Evolutionary conservation across 2,888 invertebrate species (phyloP), one percentile per base, ranked within the genome.

Genomic region (Platycheirus albimanus): DNA sequence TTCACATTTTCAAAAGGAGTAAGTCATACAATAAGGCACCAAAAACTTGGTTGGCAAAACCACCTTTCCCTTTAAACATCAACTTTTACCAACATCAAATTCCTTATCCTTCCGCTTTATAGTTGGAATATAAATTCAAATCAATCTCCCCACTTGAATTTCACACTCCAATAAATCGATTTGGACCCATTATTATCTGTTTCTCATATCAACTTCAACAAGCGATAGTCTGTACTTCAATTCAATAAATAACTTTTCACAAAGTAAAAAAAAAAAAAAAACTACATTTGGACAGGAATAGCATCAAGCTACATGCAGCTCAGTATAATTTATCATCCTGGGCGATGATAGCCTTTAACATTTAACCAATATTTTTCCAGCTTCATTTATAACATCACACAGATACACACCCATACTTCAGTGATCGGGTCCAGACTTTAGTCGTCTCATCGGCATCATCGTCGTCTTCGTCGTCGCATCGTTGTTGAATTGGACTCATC

Each of bases 331-430:
- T 83, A 78, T 83, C 83, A 83, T 83, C 67, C 49, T 54, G 63
- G 56, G 63, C 51, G 83, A 77, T 74, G 83, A 83, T 83, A 83
- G 77, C 83, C 83, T 83, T 83, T 83, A 83, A 83, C 83, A 78
- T 78, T 83, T 74, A 64, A 69, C 77, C 78, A 78, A 72, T 78
- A 78, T 69, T 74, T 83, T 83, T 72, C 67, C 63, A 77, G 33
- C 67, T 72, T 77, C 76, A 71, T 72, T 74, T 56, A 52, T 71
- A 51, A 71, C 56, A n/a, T n/a, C n/a, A 56, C 52, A 58, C 66
- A 67, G 17, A 58, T 43, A 63, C 19, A 61, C 17, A 38, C 13
- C 7, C 41, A 33, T 20, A 15, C 54, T 30, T 20, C 17, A 20
- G 20, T 43, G 61, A 61, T 43, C 17, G 13, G 45, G 43, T 61